Evolutionary conservation across 2,797 vertebrate genomes (phyloP), one percentile per base, ranked within the genome.

Genomic region (Falco berigora): DNA sequence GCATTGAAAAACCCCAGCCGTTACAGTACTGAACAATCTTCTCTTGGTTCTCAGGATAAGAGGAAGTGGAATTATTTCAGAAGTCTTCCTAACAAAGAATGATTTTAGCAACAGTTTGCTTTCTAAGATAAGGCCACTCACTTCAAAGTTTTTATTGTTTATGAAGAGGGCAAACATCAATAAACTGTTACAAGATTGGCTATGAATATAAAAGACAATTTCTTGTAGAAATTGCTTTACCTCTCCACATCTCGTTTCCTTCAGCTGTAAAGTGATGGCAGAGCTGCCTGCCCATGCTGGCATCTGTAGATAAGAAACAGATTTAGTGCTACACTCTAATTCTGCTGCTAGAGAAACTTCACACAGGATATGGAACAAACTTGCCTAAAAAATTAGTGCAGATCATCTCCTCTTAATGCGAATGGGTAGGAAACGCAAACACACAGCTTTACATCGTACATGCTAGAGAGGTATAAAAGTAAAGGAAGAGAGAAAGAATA

Each of bases 91-190:
- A 92, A 88, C 59, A 82, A 78, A 88, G 64, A 86, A 69, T 53
- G 86, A 89, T 73, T 94, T 87, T 63, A 92, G 56, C 56, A 79
- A 85, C 56, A 82, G 32, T 77, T 97, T 89, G 59, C 90, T 84
- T 74, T 95, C 86, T 79, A 80, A 69, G 73, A 89, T 91, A 95
- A 94, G 66, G 56, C 66, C 36, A 86, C 13, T 75, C 64, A 50
- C 71, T 91, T 94, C 76, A 82, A 95, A 94, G 64, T 53, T 61
- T 59, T 88, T 75, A 81, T 49, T 88, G 81, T 91, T 92, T 90
- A 59, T 47, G n/a, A 92, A 95, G 75, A 90, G 17, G 8, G n/a
- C 30, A 95, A 95, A 89, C 56, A 85, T 89, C 86, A 94, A 82
- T 87, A 80, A 85, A 90, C 56, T 71, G 44, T 68, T 82, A 71